Evolutionary conservation across 2,113 vertebrate genomes (phyloP).

Genomic region (Cavia aperea): DNA sequence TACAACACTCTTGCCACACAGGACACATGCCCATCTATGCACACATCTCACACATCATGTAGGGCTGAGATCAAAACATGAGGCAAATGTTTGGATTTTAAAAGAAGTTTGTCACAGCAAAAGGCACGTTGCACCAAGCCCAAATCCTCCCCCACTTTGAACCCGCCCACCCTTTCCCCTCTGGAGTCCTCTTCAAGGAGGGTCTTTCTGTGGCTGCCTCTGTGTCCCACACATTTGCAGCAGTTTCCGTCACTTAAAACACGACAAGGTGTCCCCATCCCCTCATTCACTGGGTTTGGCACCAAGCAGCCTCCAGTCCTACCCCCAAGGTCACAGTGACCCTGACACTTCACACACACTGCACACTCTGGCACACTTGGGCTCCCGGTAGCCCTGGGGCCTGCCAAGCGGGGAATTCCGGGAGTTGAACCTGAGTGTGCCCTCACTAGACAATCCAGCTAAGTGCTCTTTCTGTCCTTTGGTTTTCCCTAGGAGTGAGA

Average conservation of each 20-base stretch:
- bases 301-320: too few species aligned
- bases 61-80: neutral
- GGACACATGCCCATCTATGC: neutral
- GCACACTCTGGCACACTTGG: neutral
- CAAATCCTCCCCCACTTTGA: neutral
- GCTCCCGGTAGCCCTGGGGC: neutral
- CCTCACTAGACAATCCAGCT: neutral
- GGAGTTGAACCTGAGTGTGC: neutral
- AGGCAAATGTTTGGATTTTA: neutral
- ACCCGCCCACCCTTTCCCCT: too few species aligned
- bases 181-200: neutral
- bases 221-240: neutral
- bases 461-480: conserved; percentile 31
- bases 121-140: neutral
- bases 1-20: neutral
- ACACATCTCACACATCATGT: neutral
- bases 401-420: rapidly evolving
- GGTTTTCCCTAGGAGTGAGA: conserved; percentile 48
- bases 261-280: too few species aligned
- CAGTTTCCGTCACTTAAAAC: neutral
- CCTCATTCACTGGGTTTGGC: neutral
- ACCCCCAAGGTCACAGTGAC: neutral
- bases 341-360: neutral
- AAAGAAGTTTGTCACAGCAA: neutral
- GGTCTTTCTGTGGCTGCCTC: neutral